phyloP scores from a whole-genome alignment of 2,113 vertebrate species.

The Pelecanus crispus region DNA sequence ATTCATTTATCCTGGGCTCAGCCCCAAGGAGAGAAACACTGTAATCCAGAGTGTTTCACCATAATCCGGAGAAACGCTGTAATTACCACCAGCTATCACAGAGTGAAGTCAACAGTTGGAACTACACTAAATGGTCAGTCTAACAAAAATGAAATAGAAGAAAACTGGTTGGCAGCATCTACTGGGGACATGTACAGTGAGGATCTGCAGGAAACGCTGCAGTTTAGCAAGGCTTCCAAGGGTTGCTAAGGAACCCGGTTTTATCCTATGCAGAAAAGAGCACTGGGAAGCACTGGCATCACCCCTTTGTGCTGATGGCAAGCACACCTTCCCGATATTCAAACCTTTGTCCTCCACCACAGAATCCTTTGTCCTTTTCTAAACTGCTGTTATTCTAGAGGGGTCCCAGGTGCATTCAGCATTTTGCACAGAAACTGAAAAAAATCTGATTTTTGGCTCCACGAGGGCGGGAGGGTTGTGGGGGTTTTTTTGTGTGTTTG shows the following conservation, averaged over 20 bases:
- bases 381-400: background rate
- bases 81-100: background rate
- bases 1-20: background rate
- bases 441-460: background rate
- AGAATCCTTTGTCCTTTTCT: too few species aligned
- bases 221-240: background rate
- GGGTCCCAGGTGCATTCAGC: background rate
- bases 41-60: background rate
- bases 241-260: background rate
- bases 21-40: background rate
- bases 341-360: background rate
- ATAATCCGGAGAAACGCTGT: background rate
- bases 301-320: background rate
- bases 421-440: background rate
- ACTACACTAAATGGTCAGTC: rapidly evolving
- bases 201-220: background rate
- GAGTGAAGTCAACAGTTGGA: background rate
- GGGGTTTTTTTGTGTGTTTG: too few species aligned
- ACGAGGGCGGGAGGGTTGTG: background rate
- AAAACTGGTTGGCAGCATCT: background rate
- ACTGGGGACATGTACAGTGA: background rate
- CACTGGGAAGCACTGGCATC: background rate
- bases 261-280: background rate
- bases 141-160: background rate
- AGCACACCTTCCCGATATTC: background rate